Evolutionary conservation across 2,888 invertebrate genomes (phyloP).

Genomic region (Tiliacea aurago): DNA sequence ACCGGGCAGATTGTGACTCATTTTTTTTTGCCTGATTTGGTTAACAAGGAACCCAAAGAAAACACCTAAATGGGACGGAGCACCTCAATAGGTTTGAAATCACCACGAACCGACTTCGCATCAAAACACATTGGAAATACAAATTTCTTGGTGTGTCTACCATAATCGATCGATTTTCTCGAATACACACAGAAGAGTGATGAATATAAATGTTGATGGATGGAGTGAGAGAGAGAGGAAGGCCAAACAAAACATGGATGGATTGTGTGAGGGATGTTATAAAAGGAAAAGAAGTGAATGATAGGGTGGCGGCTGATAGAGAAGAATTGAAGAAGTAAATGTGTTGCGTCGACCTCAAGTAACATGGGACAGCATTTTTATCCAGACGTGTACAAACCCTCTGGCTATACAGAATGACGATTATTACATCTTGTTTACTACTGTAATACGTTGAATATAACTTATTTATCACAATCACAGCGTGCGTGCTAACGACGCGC

Average conservation of each 20-base stretch:
- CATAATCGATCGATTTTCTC: neutral
- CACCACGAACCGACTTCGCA: neutral
- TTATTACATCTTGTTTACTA: slow-evolving; percentile 43
- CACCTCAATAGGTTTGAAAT: neutral
- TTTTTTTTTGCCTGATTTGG: neutral
- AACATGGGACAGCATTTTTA: neutral
- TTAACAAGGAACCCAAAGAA: neutral
- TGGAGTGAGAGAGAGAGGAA: neutral
- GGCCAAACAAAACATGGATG: neutral
- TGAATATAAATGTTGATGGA: neutral
- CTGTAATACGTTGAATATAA: slow-evolving; percentile 14
- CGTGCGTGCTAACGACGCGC: slow-evolving; percentile 39
- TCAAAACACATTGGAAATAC: neutral
- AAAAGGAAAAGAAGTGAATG: neutral
- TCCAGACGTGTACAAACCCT: slow-evolving; percentile 10
- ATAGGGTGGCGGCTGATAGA: neutral
- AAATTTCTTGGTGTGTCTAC: neutral
- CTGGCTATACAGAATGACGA: neutral
- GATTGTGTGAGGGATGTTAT: too few relatives aligned
- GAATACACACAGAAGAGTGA: neutral
- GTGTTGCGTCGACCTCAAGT: neutral
- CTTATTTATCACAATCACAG: slow-evolving; percentile 51
- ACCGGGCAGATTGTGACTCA: neutral
- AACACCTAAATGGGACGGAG: neutral
- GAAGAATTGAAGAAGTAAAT: too few relatives aligned